Evolutionary conservation across 2,888 invertebrate genomes (phyloP).

Genomic region (Machimus rusticus): DNA sequence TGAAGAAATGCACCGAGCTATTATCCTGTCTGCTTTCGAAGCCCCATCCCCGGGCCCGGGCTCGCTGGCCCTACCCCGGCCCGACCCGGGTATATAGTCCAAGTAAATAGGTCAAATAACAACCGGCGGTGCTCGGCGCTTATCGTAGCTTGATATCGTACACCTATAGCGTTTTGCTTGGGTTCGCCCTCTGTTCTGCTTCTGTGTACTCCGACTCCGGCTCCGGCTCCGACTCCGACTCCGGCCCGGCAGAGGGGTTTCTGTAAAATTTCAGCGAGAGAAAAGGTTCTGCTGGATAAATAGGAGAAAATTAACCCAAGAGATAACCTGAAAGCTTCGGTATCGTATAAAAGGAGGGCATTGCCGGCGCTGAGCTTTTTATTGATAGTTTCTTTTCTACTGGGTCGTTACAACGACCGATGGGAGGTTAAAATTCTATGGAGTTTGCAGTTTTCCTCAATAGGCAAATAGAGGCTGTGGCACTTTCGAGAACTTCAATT

Average conservation of each 20-base stretch:
- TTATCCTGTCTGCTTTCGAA: constrained; percentile 35
- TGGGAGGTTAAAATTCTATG: neutral
- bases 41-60: neutral
- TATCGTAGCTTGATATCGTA: constrained; percentile 22
- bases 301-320: constrained; percentile 17
- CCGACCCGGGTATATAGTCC: neutral
- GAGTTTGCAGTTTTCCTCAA: neutral
- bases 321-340: constrained; percentile 28
- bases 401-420: neutral
- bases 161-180: neutral
- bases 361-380: constrained; percentile 17
- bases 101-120: constrained; percentile 47
- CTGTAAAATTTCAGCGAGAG: neutral
- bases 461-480: neutral
- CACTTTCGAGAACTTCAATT: neutral
- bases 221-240: too few relatives aligned
- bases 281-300: constrained; percentile 1
- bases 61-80: neutral
- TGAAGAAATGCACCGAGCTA: constrained; percentile 31
- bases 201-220: neutral
- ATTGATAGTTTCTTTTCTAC: neutral
- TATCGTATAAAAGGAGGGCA: neutral
- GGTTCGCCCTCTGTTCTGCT: neutral
- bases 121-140: constrained; percentile 22
- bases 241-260: neutral